A percentile compares a stretch with the other conserved stretches of the same genome.
phyloP scores from a whole-genome alignment of 2,888 invertebrate genomes.

The Geotrupes spiniger region DNA sequence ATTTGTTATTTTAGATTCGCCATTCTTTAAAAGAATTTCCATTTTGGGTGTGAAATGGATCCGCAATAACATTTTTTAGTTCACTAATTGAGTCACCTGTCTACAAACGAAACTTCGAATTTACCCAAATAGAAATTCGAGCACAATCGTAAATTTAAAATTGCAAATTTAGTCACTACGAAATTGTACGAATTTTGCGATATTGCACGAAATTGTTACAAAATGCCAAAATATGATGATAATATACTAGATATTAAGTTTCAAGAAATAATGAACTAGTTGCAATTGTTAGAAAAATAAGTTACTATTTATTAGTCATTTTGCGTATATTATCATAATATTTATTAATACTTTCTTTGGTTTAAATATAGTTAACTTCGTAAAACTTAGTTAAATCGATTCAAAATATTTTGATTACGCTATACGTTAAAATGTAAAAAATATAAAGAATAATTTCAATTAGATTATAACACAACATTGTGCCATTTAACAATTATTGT shows the following conservation, averaged over 20 bases:
- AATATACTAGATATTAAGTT: slow-evolving; percentile 3
- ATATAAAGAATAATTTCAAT: too few relatives aligned
- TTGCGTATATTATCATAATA: slow-evolving; percentile 1
- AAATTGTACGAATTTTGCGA: slow-evolving; percentile 2
- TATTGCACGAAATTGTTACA: slow-evolving; percentile 11
- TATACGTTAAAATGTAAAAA: not conserved
- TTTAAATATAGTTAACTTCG: slow-evolving; percentile 23
- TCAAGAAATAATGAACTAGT: slow-evolving; percentile 1
- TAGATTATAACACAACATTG: too few relatives aligned
- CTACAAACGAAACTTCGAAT: not conserved
- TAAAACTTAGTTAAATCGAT: slow-evolving; percentile 10
- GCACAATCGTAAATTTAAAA: not conserved
- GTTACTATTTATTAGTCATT: slow-evolving; percentile 1
- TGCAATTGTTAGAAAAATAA: slow-evolving; percentile 4
- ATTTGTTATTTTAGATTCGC: too few relatives aligned
- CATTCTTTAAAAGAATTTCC: too few relatives aligned
- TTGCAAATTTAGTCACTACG: not conserved
- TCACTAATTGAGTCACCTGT: too few relatives aligned
- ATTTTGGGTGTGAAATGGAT: too few relatives aligned
- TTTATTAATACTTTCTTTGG: slow-evolving; percentile 22
- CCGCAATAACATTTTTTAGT: too few relatives aligned
- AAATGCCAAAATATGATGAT: slow-evolving; percentile 1
- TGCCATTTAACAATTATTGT: too few relatives aligned
- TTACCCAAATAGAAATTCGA: not conserved
- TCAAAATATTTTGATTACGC: slow-evolving; percentile 1